Evolutionary conservation across 2,113 vertebrate species (phyloP), one percentile per base, ranked within the genome.

Genomic region (Silurus meridionalis): DNA sequence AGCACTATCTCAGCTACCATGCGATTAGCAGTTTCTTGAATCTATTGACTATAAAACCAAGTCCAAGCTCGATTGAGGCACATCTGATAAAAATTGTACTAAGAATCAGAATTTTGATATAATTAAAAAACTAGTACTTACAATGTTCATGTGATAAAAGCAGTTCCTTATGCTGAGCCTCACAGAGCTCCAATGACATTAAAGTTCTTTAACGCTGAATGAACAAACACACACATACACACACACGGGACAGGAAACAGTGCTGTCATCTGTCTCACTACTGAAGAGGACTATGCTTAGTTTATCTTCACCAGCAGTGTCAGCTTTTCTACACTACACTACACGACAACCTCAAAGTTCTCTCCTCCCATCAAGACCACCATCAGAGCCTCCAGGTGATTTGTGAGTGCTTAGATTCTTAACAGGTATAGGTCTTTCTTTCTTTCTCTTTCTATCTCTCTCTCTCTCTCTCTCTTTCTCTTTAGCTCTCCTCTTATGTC

Each of bases 181-280:
- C 25, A 84, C 46, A 37, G 58, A 69, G 19, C 69, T 82, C 67
- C 37, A 83, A 81, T 84, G 60, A 74, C 82, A 88, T 81, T 82
- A 77, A 80, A 52, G 37, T 71, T 37, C 61, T 83, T 21, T 75
- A 67, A 81, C 80, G 69, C 57, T 37, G 2, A 37, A 37, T 37
- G 37, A 37, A 72, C 57, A 23, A 15, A 8, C 57, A 77, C 71
- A 82, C n/a, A 37, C 21, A 37, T 37, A 60, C 48, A 64, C 15
- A 80, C 72, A 86, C 37, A 83, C 14, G 23, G 48, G 14, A 58
- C 88, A 88, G 89, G 89, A 90, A 90, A 84, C 67, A 64, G 50
- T 64, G 80, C n/a, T 69, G 79, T 74, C 78, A 55, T 57, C 58
- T 25, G 71, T 64, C 48, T 74, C 50, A 53, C 67, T 46, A 28